Evolutionary conservation across 2,888 invertebrate genomes (phyloP).

Genomic region (Nebria salina): DNA sequence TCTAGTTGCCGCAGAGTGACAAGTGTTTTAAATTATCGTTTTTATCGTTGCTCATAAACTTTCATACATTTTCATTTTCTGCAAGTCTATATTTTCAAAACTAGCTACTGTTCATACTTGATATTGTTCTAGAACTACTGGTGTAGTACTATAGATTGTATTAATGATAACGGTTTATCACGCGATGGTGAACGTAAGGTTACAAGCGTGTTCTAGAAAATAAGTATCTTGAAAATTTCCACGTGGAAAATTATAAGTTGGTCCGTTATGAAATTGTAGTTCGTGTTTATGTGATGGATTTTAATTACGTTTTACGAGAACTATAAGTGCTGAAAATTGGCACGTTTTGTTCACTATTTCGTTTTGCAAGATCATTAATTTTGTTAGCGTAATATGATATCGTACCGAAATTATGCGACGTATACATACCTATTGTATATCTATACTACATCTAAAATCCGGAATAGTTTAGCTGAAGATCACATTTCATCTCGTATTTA

Average conservation of each 20-base stretch:
- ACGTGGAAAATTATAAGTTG: conserved; percentile 40
- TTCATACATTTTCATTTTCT: background rate
- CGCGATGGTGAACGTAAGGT: conserved; percentile 42
- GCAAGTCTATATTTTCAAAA: background rate
- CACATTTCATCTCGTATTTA: background rate
- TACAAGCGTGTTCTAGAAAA: conserved; percentile 43
- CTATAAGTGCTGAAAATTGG: conserved; percentile 43
- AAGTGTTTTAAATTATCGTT: background rate
- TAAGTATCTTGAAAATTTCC: conserved; percentile 41
- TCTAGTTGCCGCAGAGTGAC: background rate
- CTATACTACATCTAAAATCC: background rate
- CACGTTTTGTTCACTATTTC: conserved; percentile 32
- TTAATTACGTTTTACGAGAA: conserved; percentile 45
- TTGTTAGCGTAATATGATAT: background rate
- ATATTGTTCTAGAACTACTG: conserved; percentile 29
- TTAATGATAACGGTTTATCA: conserved; percentile 43
- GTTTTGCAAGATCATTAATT: background rate
- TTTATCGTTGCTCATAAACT: background rate
- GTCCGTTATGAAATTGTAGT: conserved; percentile 45
- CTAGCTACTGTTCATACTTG: background rate
- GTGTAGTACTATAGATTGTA: conserved; percentile 30
- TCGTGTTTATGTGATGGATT: conserved; percentile 41
- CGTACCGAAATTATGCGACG: background rate
- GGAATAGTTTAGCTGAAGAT: background rate
- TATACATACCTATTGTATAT: background rate